These are phyloP conservation scores for Pteria penguin DNA, from an alignment of 2,888 invertebrate species.

Conservation along the genomic window DNA sequence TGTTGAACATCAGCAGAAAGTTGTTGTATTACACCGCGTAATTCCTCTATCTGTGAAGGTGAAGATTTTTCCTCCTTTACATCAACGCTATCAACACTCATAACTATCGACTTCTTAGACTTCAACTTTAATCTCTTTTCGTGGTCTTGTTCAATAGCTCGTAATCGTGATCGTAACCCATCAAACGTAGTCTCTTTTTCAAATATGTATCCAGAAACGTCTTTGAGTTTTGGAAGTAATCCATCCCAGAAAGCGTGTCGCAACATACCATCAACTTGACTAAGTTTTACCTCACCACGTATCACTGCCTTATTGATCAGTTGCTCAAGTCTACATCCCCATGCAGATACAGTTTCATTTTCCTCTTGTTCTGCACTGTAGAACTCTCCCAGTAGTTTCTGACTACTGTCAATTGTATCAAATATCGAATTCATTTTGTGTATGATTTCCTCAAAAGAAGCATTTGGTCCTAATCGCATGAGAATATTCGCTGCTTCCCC, in stretches of 20 bases:
- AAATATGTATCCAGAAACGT: background rate
- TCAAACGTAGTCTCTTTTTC: background rate
- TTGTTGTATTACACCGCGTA: no score
- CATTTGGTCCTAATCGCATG: background rate
- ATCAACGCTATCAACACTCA: no score
- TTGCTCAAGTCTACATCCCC: background rate
- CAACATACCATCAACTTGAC: background rate
- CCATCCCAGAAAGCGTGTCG: background rate
- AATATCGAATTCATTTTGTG: conserved; percentile 7
- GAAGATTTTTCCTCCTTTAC: no score
- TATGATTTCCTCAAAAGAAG: background rate
- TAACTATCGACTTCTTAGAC: no score
- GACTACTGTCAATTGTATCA: conserved; percentile 11
- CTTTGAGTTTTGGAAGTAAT: background rate
- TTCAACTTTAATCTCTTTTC: background rate
- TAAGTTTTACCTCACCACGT: background rate
- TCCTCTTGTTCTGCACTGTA: background rate
- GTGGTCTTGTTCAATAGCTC: background rate
- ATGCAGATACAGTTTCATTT: background rate
- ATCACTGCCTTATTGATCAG: background rate
- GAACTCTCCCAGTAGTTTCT: no score
- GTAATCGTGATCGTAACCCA: background rate
- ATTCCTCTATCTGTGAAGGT: no score
- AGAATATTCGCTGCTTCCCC: conserved; percentile 14
- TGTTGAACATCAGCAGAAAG: no score